Evolutionary conservation across 92 coral and sea anemone genomes (phyloP), one percentile per base, ranked within the genome.

Genomic region (Bergia puertoricense): DNA sequence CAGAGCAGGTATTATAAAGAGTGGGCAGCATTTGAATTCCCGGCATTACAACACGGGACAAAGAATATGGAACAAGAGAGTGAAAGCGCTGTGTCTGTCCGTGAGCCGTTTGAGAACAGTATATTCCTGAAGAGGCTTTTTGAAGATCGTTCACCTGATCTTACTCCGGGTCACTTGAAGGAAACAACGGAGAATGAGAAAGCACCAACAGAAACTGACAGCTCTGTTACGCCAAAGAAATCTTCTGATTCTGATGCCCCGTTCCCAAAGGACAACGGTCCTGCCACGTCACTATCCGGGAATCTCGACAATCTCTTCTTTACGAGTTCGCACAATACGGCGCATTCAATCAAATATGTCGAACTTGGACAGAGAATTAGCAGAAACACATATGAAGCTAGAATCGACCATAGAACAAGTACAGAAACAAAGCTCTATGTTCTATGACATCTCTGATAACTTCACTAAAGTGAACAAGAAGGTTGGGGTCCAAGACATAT

Each of bases 141-240:
- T 67, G 38, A 67, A 67, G 73, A 67, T 67, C 30, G 73, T 67
- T 67, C 73, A 67, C 73, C 5, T 67, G 73, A 67, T 67, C 15
- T 15, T 67, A 67, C 73, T 67, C 73, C 73, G 73, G 73, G 73
- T 18, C 18, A 0, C 5, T 67, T 67, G n/a, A 67, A 67, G 73
- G 73, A 67, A 15, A 18, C 73, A 67, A 30, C 73, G 18, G 73
- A 67, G n/a, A 67, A 67, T 30, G 73, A 67, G 1, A 67, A 67
- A 67, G 73, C 73, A 67, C 73, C 73, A 67, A 67, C 73, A 67
- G 18, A 67, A 2, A 67, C 6, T 8, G 73, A 67, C 73, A 67
- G 15, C 73, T 67, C 73, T 67, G 73, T 67, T 67, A 67, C 73
- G 73, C 73, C 73, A 67, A 67, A 67, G 73, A 67, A 67, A 67